Evolutionary conservation across 1,140 invertebrate genomes (phyloP), one percentile per base, ranked within the genome.

Genomic region (Panonychus citri): DNA sequence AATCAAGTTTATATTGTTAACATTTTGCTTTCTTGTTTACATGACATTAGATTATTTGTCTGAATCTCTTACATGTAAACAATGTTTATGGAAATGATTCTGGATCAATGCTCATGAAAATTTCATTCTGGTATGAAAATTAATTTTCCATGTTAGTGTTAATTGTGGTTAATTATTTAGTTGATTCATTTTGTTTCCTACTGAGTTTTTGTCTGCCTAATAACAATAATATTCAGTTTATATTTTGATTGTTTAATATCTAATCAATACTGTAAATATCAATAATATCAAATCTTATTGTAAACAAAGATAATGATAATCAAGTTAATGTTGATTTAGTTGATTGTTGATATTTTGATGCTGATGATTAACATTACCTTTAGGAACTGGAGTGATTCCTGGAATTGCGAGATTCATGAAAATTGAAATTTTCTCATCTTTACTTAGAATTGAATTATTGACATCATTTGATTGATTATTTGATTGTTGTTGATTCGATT

Each of bases 341-440:
- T n/a, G n/a, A n/a, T n/a, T n/a, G n/a, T n/a, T 5, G 3, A 24
- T 24, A 21, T 48, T 21, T 25, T 26, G 25, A n/a, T n/a, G n/a
- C n/a, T n/a, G 30, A 34, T 34, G 30, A 34, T 7, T 43, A 21
- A 17, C 17, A 12, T 21, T 46, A 48, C 39, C 54, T 57, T 60
- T 62, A 21, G 64, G 64, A 42, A 66, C 54, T 19, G 58, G 50
- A 10, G 60, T 56, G n/a, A 64, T 63, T 17, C 59, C 64, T n/a
- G 62, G 64, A 30, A 66, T 61, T 13, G 64, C 62, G 25, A 66
- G 56, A 42, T 66, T 66, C 64, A 66, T 65, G 56, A 66, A 66
- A 8, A 66, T 59, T 51, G 62, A 49, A 40, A 62, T 61, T 17
- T 63, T 62, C 39, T 66, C 64, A 27, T 59, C 59, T 56, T 65